A percentile compares a stretch with the other conserved stretches of the same genome.
These are phyloP conservation scores for Plebejus anna DNA, from an alignment of 2,888 invertebrate genomes.

Conservation along the genomic window DNA sequence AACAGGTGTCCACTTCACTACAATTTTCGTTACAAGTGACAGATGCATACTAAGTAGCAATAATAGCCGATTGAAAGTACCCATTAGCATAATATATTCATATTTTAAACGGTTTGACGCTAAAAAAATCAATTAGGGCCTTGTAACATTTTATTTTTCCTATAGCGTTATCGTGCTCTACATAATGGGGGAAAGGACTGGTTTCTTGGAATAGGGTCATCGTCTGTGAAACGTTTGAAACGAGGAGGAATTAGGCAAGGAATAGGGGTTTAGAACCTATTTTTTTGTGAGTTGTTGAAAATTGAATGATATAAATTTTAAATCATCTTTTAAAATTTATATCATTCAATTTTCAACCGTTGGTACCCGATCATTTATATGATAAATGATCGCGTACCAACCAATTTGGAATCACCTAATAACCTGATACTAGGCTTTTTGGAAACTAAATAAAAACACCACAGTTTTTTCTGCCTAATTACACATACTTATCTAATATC, in stretches of 20 bases:
- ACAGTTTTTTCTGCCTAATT: too few relatives aligned
- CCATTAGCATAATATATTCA: slow-evolving; percentile 28
- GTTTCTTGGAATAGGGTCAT: background rate
- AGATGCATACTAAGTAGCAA: slow-evolving; percentile 43
- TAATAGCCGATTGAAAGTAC: slow-evolving; percentile 31
- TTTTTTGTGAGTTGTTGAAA: background rate
- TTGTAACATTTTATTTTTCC: slow-evolving; percentile 18
- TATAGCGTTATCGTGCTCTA: background rate
- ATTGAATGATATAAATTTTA: background rate
- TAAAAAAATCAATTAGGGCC: slow-evolving; percentile 25
- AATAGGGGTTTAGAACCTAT: background rate
- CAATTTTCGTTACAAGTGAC: slow-evolving; percentile 51
- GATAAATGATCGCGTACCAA: background rate
- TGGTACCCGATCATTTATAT: too few relatives aligned
- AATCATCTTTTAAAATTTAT: too few relatives aligned
- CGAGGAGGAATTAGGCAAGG: background rate
- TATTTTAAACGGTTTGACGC: slow-evolving; percentile 26
- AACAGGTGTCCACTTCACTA: slow-evolving; percentile 63
- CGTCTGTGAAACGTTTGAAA: background rate
- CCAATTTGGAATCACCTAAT: background rate
- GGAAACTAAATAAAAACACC: too few relatives aligned
- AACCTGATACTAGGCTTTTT: background rate
- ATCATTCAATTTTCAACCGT: too few relatives aligned
- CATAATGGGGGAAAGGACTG: slow-evolving; percentile 5
- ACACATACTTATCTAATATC: too few relatives aligned